These are phyloP conservation scores for Helicoverpa armigera DNA, from an alignment of 1,140 invertebrate species.

Conservation along the genomic window DNA sequence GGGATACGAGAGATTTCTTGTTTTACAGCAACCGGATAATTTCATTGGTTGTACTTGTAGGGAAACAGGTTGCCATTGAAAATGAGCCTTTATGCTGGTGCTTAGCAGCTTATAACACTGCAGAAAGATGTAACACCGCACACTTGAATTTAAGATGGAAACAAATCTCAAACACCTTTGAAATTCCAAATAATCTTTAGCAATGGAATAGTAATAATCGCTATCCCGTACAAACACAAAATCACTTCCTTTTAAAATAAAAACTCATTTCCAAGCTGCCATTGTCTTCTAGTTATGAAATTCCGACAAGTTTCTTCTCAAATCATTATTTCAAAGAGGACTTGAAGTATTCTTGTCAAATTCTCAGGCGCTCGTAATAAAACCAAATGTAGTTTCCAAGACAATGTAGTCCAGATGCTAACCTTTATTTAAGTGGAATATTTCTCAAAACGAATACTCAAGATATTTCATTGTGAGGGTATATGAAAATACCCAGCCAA, in stretches of 20 bases:
- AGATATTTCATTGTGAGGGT: neutral
- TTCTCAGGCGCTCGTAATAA: neutral
- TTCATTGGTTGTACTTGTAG: too few relatives aligned
- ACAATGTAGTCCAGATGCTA: neutral
- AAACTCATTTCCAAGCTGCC: neutral
- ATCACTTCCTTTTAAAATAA: neutral
- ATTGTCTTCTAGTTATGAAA: conserved; percentile 9
- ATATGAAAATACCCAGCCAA: too few relatives aligned
- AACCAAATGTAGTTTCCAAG: neutral
- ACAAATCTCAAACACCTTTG: too few relatives aligned
- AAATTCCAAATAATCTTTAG: too few relatives aligned
- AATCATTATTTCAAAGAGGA: conserved; percentile 29
- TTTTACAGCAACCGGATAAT: too few relatives aligned
- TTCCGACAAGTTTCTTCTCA: neutral
- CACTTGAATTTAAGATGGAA: too few relatives aligned
- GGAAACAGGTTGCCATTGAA: too few relatives aligned
- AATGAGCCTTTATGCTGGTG: too few relatives aligned
- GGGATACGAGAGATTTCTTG: too few relatives aligned
- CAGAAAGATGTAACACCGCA: too few relatives aligned
- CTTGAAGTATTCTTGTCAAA: neutral
- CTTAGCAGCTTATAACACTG: too few relatives aligned
- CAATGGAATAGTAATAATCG: neutral
- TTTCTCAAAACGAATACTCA: neutral
- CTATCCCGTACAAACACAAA: neutral
- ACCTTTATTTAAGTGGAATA: neutral